These are phyloP conservation scores for Aromia moschata DNA, from an alignment of 2,888 invertebrate genomes.

Conservation along the genomic window DNA sequence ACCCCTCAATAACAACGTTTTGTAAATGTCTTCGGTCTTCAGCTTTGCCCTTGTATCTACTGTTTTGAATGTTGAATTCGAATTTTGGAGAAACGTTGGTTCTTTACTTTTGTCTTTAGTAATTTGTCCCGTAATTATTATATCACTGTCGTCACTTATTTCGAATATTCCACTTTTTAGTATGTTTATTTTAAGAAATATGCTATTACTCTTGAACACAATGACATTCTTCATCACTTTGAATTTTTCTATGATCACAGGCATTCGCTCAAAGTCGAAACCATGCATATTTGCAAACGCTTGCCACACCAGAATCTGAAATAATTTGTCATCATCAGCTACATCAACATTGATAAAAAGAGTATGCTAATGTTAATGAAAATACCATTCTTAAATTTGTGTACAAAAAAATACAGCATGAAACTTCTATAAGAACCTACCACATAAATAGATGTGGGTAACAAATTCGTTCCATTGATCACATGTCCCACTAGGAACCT, in stretches of 20 bases:
- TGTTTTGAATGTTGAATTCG: background rate
- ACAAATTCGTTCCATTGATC: conserved; percentile 52
- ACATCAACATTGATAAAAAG: too few species aligned
- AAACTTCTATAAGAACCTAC: conserved; percentile 36
- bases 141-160: conserved; percentile 1
- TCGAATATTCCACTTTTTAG: conserved; percentile 16
- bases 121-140: conserved; percentile 16
- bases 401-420: background rate
- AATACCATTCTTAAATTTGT: too few species aligned
- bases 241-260: conserved; percentile 17
- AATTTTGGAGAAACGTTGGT: background rate
- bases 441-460: conserved; percentile 70
- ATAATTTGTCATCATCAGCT: too few species aligned
- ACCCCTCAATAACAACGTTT: conserved; percentile 64
- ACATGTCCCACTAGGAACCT: conserved; percentile 36
- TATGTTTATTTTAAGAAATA: conserved; percentile 19
- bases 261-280: conserved; percentile 8
- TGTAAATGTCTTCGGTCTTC: conserved; percentile 49
- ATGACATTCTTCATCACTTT: background rate
- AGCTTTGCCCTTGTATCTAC: background rate
- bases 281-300: conserved; percentile 8
- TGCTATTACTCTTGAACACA: conserved; percentile 1
- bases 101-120: background rate
- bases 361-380: too few species aligned
- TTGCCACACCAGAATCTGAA: conserved; percentile 28